A percentile compares a stretch with the other conserved stretches of the same genome.
These are phyloP conservation scores for Elephas maximus DNA, from an alignment of 2,113 vertebrate genomes.

Conservation along the genomic window DNA sequence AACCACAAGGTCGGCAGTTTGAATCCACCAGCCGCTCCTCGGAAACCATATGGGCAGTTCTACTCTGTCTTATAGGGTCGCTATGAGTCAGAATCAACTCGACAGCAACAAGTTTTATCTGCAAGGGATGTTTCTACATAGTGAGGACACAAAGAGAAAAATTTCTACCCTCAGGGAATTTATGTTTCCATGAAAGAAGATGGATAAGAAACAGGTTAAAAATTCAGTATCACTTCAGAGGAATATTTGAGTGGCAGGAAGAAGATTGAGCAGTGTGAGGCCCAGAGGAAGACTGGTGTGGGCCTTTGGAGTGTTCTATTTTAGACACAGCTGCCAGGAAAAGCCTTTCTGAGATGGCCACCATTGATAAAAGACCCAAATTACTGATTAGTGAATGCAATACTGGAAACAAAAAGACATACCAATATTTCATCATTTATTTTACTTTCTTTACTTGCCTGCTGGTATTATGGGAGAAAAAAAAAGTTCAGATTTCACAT, in stretches of 20 bases:
- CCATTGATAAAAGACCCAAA: neutral
- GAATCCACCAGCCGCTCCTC: too few relatives aligned
- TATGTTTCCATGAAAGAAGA: neutral
- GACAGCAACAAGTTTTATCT: too few relatives aligned
- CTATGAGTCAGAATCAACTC: too few relatives aligned
- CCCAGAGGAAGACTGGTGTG: neutral
- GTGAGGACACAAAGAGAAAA: neutral
- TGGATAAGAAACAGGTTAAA: neutral
- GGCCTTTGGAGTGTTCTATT: neutral
- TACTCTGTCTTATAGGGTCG: too few relatives aligned
- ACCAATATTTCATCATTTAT: neutral
- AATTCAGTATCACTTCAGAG: neutral
- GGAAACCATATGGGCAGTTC: too few relatives aligned
- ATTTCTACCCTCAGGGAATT: neutral
- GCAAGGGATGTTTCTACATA: neutral
- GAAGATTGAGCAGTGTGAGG: neutral
- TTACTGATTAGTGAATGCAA: neutral
- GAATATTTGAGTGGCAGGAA: neutral
- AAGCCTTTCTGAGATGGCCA: neutral
- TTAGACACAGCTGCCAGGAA: neutral
- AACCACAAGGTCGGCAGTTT: too few relatives aligned
- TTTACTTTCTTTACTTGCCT: neutral
- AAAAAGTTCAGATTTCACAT: constrained; percentile 2
- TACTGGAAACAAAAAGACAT: neutral
- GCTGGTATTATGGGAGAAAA: neutral